A percentile compares a stretch with the other conserved stretches of the same genome.
These are phyloP conservation scores for Ligdia adustata DNA, from an alignment of 2,888 invertebrate species.

Conservation along the genomic window DNA sequence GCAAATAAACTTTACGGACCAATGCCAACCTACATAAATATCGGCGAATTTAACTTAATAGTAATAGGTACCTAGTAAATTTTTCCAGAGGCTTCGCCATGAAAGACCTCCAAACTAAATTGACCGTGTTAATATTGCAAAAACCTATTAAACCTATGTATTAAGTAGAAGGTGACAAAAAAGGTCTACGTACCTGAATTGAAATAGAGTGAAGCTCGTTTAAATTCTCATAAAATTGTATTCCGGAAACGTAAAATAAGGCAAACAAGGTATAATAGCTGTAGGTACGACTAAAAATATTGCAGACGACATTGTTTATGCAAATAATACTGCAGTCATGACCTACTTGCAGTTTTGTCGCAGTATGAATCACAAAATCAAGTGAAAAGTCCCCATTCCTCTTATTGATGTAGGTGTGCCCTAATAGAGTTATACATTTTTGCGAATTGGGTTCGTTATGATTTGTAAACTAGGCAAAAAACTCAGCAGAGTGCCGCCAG, in stretches of 20 bases:
- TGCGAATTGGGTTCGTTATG: no score
- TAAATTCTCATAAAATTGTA: slow-evolving; percentile 21
- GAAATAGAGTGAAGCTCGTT: no score
- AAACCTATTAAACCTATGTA: no score
- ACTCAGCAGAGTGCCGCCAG: no score
- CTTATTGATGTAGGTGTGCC: neutral
- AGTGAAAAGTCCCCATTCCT: slow-evolving; percentile 35
- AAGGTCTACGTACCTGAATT: no score
- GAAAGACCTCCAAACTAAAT: no score
- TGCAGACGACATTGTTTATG: slow-evolving; percentile 63
- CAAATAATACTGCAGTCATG: slow-evolving; percentile 69
- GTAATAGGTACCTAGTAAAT: no score
- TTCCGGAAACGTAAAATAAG: slow-evolving; percentile 26
- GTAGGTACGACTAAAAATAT: no score
- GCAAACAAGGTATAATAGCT: slow-evolving; percentile 46
- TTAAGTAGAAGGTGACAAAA: no score
- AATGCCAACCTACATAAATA: slow-evolving; percentile 56
- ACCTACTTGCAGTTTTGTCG: slow-evolving; percentile 58
- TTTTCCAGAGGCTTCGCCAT: slow-evolving; percentile 19
- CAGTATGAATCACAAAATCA: slow-evolving; percentile 53
- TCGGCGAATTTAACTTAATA: slow-evolving; percentile 36
- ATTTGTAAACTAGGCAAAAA: no score
- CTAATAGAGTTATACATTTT: no score
- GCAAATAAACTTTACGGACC: slow-evolving; percentile 58
- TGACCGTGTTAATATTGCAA: no score